Evolutionary conservation across 2,797 vertebrate species (phyloP), one percentile per base, ranked within the genome.

Genomic region (Euthynnus affinis): DNA sequence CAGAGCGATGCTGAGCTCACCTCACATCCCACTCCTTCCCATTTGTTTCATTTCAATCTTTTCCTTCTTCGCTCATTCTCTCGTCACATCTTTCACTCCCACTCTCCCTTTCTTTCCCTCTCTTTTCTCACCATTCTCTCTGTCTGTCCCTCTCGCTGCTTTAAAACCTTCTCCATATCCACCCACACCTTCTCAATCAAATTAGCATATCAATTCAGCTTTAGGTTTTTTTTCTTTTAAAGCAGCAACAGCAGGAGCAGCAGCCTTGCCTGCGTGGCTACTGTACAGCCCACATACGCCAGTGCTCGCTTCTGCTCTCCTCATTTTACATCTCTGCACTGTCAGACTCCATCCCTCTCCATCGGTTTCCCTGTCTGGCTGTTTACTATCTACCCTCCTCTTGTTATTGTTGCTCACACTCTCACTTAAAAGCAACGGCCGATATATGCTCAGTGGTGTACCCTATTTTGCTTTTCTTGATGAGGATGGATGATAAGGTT

Each of bases 161-260:
- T 29, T 87, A 89, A 90, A 92, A 85, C 82, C 83, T 72, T 89
- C 93, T 92, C 92, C 82, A 87, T 90, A 91, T 93, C 93, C 93
- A 87, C 94, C 94, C 91, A 93, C 93, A 84, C 69, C 79, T 89
- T 85, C 85, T 89, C 91, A 87, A 90, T 94, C 85, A 91, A 92
- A 95, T 95, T 94, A 93, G 90, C 92, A 94, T 93, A 92, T 95
- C 90, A 94, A 92, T 93, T 92, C 88, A 89, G 91, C 80, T 72
- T 79, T 78, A 74, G 71, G 53, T 86, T 82, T 87, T 84, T 81
- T 76, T 83, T 81, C 27, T 75, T 87, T 84, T 86, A 78, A 73
- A 84, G 60, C 49, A 83, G 84, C 89, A 72, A 82, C 60, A 87
- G 76, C 69, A 71, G 70, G 60, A 68, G 85, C 74, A 79, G 80